phyloP scores from a whole-genome alignment of 2,888 invertebrate species.

The Conchocele bisecta region DNA sequence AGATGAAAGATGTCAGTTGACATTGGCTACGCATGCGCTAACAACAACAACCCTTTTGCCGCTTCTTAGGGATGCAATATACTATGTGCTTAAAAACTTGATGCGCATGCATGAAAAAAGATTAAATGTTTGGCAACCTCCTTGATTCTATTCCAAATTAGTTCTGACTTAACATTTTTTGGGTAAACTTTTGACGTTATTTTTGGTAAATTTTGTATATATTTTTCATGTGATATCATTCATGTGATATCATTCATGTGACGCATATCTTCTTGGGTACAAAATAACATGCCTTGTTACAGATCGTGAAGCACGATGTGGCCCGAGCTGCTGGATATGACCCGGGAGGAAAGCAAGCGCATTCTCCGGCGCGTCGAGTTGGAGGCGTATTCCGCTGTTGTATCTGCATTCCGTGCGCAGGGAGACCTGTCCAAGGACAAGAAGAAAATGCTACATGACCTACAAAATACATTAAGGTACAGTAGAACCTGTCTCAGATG shows the following conservation, averaged over 20 bases:
- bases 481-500: no score
- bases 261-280: no score
- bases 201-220: no score
- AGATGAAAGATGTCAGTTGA: no score
- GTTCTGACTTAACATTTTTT: background rate
- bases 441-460: conserved; percentile 91
- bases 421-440: conserved; percentile 93
- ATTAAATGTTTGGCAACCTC: background rate
- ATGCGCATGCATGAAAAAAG: no score
- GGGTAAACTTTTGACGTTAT: no score
- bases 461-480: conserved; percentile 87
- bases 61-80: no score
- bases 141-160: background rate
- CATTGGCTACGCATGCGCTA: no score
- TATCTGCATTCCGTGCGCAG: conserved; percentile 95
- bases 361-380: conserved; percentile 93
- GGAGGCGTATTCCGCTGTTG: conserved; percentile 94
- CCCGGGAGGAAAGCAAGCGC: conserved; percentile 94
- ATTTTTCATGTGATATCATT: no score
- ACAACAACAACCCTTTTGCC: no score
- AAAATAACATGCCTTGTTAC: background rate
- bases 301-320: conserved; percentile 83
- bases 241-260: no score
- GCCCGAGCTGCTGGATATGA: conserved; percentile 92
- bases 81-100: no score